phyloP scores from a whole-genome alignment of 30 jellyfish, hydroid and myxozoan genomes.

The Aurelia aurita complex sp. Pacific region DNA sequence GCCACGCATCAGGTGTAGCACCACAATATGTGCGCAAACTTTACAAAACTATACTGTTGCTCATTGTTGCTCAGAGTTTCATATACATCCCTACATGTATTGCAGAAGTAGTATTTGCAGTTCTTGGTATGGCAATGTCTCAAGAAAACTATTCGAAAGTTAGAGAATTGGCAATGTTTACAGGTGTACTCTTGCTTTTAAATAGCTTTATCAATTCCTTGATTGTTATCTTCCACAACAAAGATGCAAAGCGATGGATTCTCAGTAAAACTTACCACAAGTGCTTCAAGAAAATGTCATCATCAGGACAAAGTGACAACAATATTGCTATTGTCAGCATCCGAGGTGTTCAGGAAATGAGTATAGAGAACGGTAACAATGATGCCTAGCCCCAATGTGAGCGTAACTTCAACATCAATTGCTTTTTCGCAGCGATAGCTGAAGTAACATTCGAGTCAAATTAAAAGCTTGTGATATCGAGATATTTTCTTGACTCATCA shows the following conservation, averaged over 20 bases:
- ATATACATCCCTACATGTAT: not conserved
- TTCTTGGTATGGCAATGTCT: not conserved
- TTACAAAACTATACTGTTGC: slow-evolving; percentile 13
- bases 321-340: no score
- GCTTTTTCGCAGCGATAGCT: no score
- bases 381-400: no score
- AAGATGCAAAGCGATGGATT: slow-evolving; percentile 5
- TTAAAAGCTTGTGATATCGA: no score
- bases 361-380: no score
- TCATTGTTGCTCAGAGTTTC: not conserved
- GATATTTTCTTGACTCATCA: no score
- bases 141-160: not conserved
- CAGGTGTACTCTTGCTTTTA: not conserved
- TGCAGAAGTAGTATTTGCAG: not conserved
- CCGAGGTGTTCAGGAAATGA: no score
- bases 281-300: no score
- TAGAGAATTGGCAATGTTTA: not conserved
- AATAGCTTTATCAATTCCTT: slow-evolving; percentile 2
- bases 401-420: no score
- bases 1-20: slow-evolving; percentile 10
- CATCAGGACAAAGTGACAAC: no score
- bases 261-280: not conserved
- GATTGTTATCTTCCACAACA: slow-evolving; percentile 9
- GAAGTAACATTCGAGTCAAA: no score
- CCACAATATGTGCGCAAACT: slow-evolving; percentile 2